Percentiles rank a stretch among this genome's conserved stretches.
phyloP scores from a whole-genome alignment of 2,113 vertebrate species.

The Sialia sialis region DNA sequence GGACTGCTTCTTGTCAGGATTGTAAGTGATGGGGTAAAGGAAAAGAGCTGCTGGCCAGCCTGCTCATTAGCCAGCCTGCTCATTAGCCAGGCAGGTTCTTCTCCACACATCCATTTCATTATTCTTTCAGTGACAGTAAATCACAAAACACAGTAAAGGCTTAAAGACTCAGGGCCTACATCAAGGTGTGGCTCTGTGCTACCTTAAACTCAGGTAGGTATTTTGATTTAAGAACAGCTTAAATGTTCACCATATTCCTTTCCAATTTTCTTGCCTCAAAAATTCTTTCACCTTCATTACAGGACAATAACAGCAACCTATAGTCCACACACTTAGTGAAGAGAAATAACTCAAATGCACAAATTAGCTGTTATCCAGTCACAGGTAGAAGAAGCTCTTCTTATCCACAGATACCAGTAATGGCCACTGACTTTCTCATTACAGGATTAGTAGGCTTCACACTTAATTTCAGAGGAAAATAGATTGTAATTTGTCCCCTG shows the following conservation, averaged over 20 bases:
- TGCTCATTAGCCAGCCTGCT: not conserved
- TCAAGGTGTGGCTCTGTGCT: not conserved
- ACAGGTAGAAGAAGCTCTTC: not conserved
- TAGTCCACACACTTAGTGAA: not conserved
- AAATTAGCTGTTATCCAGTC: not conserved
- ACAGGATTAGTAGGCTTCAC: not conserved
- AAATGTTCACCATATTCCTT: not conserved
- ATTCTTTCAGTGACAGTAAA: not conserved
- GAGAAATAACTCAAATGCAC: not conserved
- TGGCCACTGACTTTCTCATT: not conserved
- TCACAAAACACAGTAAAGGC: not conserved
- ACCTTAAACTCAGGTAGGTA: not conserved
- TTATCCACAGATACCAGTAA: not conserved
- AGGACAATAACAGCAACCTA: not conserved
- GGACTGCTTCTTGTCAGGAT: not conserved
- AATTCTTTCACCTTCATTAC: not conserved
- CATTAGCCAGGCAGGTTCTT: not conserved
- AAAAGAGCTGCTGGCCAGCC: not conserved
- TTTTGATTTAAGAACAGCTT: not conserved
- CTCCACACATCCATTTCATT: not conserved
- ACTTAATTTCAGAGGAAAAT: conserved; percentile 25
- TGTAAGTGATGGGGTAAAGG: not conserved
- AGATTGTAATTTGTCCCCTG: not conserved
- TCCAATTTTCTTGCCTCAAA: not conserved
- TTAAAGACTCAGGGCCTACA: not conserved